Percentiles rank a stretch among this genome's conserved stretches.
phyloP scores from a whole-genome alignment of 2,797 vertebrate species.

The Onychomys leucogaster region DNA sequence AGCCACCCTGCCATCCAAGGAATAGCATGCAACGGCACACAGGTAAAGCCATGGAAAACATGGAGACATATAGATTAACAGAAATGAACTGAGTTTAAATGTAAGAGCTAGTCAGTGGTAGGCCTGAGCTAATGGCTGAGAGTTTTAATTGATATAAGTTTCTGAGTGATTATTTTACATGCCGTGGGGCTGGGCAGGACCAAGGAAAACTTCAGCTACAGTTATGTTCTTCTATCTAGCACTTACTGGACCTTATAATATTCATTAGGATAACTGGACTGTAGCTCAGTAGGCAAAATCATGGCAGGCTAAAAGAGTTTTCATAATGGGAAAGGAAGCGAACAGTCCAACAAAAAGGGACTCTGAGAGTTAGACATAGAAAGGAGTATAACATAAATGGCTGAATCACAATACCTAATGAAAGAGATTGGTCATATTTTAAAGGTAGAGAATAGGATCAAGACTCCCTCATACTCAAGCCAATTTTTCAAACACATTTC shows the following conservation, averaged over 20 bases:
- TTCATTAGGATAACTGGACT: background rate
- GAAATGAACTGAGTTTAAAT: no score
- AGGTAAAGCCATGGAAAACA: no score
- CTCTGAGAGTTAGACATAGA: background rate
- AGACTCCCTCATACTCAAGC: background rate
- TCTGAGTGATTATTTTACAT: no score
- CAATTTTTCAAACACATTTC: background rate
- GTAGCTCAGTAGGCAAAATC: background rate
- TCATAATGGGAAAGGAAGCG: background rate
- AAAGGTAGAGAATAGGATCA: background rate
- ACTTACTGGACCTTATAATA: background rate
- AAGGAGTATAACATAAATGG: background rate
- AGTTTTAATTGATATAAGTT: no score
- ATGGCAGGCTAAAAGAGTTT: fast-evolving
- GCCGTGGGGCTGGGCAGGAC: no score
- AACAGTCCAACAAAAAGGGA: background rate
- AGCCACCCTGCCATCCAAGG: no score
- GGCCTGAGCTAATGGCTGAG: no score
- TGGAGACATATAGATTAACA: no score
- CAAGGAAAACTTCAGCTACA: background rate
- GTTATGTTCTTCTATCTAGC: background rate
- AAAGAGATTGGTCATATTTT: background rate
- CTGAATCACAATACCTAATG: background rate
- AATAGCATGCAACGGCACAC: no score
- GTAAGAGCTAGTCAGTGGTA: no score